Evolutionary conservation across 2,888 invertebrate genomes (phyloP).

Genomic region (Eugnorisma glareosa): DNA sequence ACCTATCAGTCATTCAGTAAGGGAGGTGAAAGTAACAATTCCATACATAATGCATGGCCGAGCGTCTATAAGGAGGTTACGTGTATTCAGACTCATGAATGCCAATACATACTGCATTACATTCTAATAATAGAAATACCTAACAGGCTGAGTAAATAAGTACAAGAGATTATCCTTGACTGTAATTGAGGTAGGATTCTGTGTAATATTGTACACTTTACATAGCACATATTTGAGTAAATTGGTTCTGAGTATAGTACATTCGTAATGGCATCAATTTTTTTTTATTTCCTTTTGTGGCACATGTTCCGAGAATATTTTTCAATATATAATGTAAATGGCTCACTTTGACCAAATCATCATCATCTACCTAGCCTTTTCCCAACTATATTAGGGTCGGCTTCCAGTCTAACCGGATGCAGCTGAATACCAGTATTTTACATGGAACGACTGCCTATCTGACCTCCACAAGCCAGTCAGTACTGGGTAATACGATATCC

Average conservation of each 20-base stretch:
- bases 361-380: too few relatives aligned
- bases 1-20: slow-evolving; percentile 40
- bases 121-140: slow-evolving; percentile 33
- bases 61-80: slow-evolving; percentile 37
- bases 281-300: background rate
- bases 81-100: slow-evolving; percentile 42
- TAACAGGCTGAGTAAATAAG: background rate
- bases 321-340: too few relatives aligned
- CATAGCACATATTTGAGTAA: background rate
- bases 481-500: too few relatives aligned
- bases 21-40: slow-evolving; percentile 48
- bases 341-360: too few relatives aligned
- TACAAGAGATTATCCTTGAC: background rate
- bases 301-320: background rate
- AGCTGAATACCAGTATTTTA: too few relatives aligned
- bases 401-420: too few relatives aligned
- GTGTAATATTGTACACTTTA: background rate
- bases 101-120: slow-evolving; percentile 32
- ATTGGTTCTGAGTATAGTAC: background rate
- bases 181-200: slow-evolving; percentile 10
- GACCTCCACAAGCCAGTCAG: too few relatives aligned
- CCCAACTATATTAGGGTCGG: too few relatives aligned
- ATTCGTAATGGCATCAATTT: background rate
- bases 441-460: too few relatives aligned
- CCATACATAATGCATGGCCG: slow-evolving; percentile 48